Evolutionary conservation across 2,113 vertebrate species (phyloP), one percentile per base, ranked within the genome.

Genomic region (Carassius auratus): DNA sequence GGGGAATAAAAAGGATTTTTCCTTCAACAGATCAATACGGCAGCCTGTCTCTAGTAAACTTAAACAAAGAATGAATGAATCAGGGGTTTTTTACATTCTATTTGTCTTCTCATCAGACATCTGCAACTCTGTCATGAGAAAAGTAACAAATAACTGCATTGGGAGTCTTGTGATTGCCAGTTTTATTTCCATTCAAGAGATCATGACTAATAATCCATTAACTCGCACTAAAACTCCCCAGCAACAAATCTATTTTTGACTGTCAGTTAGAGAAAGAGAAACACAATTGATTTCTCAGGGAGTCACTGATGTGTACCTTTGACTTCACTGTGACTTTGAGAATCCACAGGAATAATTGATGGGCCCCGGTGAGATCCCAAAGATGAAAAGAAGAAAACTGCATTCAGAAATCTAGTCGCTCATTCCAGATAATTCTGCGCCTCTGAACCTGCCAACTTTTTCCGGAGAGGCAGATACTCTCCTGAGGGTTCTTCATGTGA

Each of bases 261-360:
- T 89, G 88, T 79, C 81, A 81, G 89, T 76, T 75, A 81, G 86
- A 85, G 59, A 84, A 86, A 71, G 81, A 66, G 78, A 57, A 76
- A 85, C 84, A 87, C 86, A 90, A 88, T 76, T 48, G 61, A 80
- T 84, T 79, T 88, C 84, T 90, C 84, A 88, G 85, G 87, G 88
- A 92, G 90, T 93, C 91, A 89, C 92, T 91, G 88, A 93, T 94
- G 93, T 94, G 89, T 92, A 92, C 92, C 92, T 92, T 92, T 92
- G 90, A 88, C 93, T 94, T 94, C 89, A 85, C 90, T 90, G 91
- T 95, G 94, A 94, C 95, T 95, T 94, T 95, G 93, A 95, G 92
- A 93, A 93, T 91, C 50, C 90, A 85, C 88, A 83, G 91, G 95
- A 95, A 95, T 95, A 94, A 94, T 95, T 95, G 92, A 94, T 95